A percentile compares a stretch with the other conserved stretches of the same genome.
These are phyloP conservation scores for Homalodisca vitripennis DNA, from an alignment of 1,140 invertebrate species.

Conservation along the genomic window DNA sequence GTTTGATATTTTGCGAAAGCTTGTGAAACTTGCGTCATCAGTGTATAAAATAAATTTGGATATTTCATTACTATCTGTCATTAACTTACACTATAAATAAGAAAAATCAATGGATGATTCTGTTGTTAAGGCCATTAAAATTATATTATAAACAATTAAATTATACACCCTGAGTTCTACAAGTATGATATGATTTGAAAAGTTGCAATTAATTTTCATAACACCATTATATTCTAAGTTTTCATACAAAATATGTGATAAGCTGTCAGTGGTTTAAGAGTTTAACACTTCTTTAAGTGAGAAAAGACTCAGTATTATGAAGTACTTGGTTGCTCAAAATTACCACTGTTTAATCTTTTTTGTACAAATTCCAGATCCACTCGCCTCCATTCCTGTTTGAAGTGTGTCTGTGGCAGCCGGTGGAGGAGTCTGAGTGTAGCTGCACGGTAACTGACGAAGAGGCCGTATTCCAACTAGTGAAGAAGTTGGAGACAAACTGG, in stretches of 20 bases:
- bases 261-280: not conserved
- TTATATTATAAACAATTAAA: no score
- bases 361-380: constrained; percentile 51
- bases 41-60: no score
- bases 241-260: not conserved
- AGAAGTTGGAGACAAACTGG: constrained; percentile 57
- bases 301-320: not conserved
- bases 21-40: no score
- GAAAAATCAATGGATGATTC: no score
- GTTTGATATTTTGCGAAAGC: no score
- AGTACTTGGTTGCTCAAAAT: not conserved
- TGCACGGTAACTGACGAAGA: constrained; percentile 44
- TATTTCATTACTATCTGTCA: no score
- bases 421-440: constrained; percentile 57
- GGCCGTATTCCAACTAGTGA: constrained; percentile 45
- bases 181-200: no score
- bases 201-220: not conserved
- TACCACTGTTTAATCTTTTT: constrained; percentile 31
- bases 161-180: no score
- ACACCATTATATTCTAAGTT: not conserved
- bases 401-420: constrained; percentile 57
- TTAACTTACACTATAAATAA: no score
- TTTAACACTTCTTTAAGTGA: not conserved
- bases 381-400: constrained; percentile 67
- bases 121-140: no score